Percentiles rank a stretch among this genome's conserved stretches.
These are phyloP conservation scores for Acrocephalus kingi DNA, from an alignment of 2,113 vertebrate species.

Conservation along the genomic window DNA sequence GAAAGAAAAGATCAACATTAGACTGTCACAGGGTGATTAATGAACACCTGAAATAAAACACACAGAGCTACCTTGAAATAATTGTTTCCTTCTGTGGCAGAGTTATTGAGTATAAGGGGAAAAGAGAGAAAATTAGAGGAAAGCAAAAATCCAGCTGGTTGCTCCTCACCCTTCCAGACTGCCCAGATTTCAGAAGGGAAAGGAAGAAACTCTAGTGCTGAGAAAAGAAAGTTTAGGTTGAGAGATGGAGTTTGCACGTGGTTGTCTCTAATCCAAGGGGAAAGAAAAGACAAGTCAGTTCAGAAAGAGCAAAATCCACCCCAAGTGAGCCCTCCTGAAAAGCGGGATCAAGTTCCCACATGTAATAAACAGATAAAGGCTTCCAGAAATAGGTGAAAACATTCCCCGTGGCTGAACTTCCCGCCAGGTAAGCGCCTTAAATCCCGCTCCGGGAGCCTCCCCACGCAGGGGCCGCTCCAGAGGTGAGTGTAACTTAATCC, in stretches of 20 bases:
- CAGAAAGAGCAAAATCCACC: background rate
- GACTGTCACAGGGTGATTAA: background rate
- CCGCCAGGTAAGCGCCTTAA: background rate
- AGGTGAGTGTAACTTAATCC: conserved; percentile 29
- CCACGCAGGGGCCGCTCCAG: background rate
- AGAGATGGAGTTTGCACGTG: background rate
- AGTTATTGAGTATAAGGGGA: background rate
- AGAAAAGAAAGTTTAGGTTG: background rate
- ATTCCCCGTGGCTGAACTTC: background rate
- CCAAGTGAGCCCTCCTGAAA: background rate
- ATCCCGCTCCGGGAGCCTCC: background rate
- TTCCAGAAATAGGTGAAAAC: background rate
- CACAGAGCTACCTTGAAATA: background rate
- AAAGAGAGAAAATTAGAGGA: background rate
- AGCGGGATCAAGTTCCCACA: background rate
- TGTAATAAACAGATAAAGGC: background rate
- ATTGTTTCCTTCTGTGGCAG: background rate
- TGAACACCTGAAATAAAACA: background rate
- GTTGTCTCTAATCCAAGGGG: background rate
- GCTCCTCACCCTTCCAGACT: background rate
- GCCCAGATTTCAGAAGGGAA: background rate
- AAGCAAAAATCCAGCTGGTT: background rate
- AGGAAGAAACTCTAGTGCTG: background rate
- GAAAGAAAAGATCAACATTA: background rate
- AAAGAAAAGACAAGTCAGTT: background rate